Conservation (phyloP, 2,888 invertebrate species). For the Alitta virens region DNA sequence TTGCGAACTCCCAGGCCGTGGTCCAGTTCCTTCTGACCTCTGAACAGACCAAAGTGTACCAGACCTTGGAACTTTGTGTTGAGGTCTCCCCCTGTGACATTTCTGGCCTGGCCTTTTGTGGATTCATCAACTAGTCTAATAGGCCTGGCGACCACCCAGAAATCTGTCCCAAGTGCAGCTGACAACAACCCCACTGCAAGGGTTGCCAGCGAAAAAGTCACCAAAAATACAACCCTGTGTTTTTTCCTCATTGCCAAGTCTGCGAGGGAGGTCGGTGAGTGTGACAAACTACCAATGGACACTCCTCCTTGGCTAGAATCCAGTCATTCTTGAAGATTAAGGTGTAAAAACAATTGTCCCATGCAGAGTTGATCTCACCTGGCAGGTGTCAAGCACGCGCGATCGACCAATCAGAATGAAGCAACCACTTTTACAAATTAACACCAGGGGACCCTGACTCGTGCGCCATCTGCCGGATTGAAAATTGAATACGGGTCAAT, state of each 20-base stretch:
- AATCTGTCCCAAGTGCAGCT: constrained; percentile 78
- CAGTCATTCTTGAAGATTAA: too few relatives aligned
- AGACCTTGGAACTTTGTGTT: constrained; percentile 33
- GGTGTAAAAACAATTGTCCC: too few relatives aligned
- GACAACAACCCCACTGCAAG: constrained; percentile 75
- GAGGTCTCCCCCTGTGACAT: constrained; percentile 22
- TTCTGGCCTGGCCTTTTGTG: constrained; percentile 19
- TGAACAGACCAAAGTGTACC: constrained; percentile 76
- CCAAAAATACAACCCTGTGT: constrained; percentile 75
- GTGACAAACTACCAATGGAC: too few relatives aligned
- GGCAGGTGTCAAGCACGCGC: too few relatives aligned
- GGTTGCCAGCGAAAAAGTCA: constrained; percentile 78
- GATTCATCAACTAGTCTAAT: constrained; percentile 56
- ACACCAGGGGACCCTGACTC: too few relatives aligned
- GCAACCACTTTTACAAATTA: too few relatives aligned
- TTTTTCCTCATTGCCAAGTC: constrained; percentile 64
- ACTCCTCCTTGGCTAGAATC: too few relatives aligned
- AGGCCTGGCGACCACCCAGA: constrained; percentile 78
- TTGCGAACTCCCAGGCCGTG: constrained; percentile 72
- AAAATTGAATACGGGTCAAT: too few relatives aligned
- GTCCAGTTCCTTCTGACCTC: constrained; percentile 79
- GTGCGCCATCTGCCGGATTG: too few relatives aligned
- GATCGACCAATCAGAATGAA: too few relatives aligned
- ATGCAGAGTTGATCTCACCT: too few relatives aligned
- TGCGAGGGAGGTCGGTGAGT: too few relatives aligned